phyloP scores from a whole-genome alignment of 2,797 vertebrate species.

The Xenopus petersii region DNA sequence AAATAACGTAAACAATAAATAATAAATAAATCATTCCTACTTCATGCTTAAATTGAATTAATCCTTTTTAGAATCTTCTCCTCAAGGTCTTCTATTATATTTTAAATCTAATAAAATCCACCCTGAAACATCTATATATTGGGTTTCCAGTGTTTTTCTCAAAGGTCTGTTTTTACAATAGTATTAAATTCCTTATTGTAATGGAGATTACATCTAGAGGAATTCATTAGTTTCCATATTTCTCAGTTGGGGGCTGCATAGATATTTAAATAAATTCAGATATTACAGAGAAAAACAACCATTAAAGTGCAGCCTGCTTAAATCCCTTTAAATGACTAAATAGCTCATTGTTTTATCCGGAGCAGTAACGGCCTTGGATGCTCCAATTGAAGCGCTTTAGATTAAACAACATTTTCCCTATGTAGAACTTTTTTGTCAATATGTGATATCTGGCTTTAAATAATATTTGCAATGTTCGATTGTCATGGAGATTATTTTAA shows the following conservation, averaged over 20 bases:
- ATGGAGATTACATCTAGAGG: conserved; percentile 64
- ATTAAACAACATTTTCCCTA: conserved; percentile 20
- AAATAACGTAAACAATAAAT: too few species aligned
- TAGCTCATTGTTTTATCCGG: conserved; percentile 47
- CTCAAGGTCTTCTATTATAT: too few species aligned
- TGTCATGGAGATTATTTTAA: conserved; percentile 80
- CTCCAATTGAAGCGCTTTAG: neutral
- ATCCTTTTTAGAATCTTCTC: too few species aligned
- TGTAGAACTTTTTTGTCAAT: conserved; percentile 24
- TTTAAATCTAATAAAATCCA: too few species aligned
- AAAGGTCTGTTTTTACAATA: too few species aligned
- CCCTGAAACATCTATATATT: too few species aligned
- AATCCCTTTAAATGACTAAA: conserved; percentile 63
- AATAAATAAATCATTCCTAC: too few species aligned
- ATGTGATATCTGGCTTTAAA: conserved; percentile 70
- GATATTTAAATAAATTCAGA: conserved; percentile 78
- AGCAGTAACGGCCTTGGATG: too few species aligned
- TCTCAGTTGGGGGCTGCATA: conserved; percentile 69
- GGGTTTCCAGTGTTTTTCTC: too few species aligned
- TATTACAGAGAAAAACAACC: conserved; percentile 59
- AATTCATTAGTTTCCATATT: conserved; percentile 79
- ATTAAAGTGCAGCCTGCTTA: conserved; percentile 66
- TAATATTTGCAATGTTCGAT: conserved; percentile 73
- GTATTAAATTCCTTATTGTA: too few species aligned
- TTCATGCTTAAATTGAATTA: too few species aligned